Evolutionary conservation across 2,888 invertebrate genomes (phyloP).

Genomic region (Nebria salina): DNA sequence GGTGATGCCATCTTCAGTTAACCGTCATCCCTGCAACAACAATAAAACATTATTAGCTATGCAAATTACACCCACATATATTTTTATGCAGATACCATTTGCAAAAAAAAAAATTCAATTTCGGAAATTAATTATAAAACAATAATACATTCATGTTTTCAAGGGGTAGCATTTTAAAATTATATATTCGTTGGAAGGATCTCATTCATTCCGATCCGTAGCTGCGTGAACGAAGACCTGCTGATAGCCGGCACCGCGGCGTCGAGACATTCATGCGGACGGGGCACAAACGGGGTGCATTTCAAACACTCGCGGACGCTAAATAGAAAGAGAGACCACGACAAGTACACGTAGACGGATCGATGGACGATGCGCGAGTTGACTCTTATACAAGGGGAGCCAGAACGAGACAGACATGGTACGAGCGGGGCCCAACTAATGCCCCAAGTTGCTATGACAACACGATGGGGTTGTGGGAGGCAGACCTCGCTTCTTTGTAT

Average conservation of each 20-base stretch:
- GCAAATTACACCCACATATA: background rate
- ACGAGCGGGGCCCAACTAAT: constrained; percentile 59
- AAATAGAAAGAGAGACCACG: constrained; percentile 59
- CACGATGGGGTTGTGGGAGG: constrained; percentile 65
- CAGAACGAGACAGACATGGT: constrained; percentile 47
- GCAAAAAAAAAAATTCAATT: too few relatives aligned
- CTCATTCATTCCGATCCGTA: constrained; percentile 50
- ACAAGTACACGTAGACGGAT: constrained; percentile 65
- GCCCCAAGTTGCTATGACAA: constrained; percentile 63
- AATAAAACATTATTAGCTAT: constrained; percentile 13
- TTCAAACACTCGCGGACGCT: constrained; percentile 58
- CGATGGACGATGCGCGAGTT: constrained; percentile 53
- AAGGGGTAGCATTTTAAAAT: too few relatives aligned
- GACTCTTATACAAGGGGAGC: background rate
- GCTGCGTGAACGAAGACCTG: constrained; percentile 59
- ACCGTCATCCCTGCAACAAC: constrained; percentile 78
- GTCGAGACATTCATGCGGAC: constrained; percentile 62
- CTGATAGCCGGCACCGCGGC: constrained; percentile 60
- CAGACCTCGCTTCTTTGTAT: constrained; percentile 57
- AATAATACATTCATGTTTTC: too few relatives aligned
- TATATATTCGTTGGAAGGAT: too few relatives aligned
- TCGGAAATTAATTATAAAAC: too few relatives aligned
- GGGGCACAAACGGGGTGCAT: constrained; percentile 67
- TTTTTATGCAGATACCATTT: background rate
- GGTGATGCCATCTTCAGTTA: constrained; percentile 93